Conservation (phyloP, 92 coral and sea anemone genomes). For the Palythoa heliodiscus region DNA sequence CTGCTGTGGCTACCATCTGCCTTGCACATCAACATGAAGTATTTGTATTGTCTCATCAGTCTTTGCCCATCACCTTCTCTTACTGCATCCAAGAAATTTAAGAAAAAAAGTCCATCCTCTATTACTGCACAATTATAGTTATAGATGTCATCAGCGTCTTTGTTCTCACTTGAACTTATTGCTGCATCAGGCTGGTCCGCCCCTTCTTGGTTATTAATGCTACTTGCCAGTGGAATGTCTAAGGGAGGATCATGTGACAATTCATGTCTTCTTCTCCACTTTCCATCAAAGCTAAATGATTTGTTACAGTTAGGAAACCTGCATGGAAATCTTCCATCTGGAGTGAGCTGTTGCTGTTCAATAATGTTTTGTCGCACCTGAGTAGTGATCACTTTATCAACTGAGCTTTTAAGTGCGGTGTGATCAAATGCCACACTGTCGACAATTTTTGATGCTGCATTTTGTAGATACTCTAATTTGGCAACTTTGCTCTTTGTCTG, state of each 20-base stretch:
- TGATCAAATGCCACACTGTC: conserved; percentile 37
- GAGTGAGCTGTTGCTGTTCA: conserved; percentile 13
- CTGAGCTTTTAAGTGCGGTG: conserved; percentile 23
- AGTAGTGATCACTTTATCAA: conserved; percentile 27
- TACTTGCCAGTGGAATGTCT: background rate
- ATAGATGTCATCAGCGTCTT: conserved; percentile 51
- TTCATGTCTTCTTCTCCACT: conserved; percentile 45
- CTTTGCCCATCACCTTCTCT: conserved; percentile 68
- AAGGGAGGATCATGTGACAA: conserved; percentile 40
- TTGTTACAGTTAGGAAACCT: conserved; percentile 28
- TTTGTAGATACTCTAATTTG: conserved; percentile 56
- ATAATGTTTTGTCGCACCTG: conserved; percentile 6
- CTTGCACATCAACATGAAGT: conserved; percentile 57
- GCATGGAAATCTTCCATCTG: conserved; percentile 40
- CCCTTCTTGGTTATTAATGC: background rate
- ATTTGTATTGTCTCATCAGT: conserved; percentile 69
- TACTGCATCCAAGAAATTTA: conserved; percentile 67
- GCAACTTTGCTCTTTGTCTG: conserved; percentile 35
- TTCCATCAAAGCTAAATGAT: conserved; percentile 40
- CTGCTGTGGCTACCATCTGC: conserved; percentile 56
- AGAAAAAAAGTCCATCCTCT: conserved; percentile 55
- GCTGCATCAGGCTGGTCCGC: background rate
- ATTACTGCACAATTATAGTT: conserved; percentile 64
- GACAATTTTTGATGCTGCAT: conserved; percentile 58
- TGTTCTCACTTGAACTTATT: conserved; percentile 12